phyloP scores from a whole-genome alignment of 2,113 vertebrate genomes.

The Phylloscopus trochiloides region DNA sequence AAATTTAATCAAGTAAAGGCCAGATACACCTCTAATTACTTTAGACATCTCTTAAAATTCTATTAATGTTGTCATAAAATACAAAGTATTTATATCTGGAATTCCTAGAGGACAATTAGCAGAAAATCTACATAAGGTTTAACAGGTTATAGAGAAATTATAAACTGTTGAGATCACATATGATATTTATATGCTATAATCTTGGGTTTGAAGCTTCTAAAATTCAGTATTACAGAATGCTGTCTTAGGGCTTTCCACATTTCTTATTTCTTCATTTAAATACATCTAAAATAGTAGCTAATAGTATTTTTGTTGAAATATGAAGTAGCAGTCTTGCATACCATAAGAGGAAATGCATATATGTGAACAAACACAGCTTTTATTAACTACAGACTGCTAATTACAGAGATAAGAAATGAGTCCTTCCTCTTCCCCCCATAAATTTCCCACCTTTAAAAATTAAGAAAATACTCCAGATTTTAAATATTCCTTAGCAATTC shows the following conservation, averaged over 20 bases:
- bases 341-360: background rate
- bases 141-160: background rate
- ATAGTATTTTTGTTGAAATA: background rate
- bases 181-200: background rate
- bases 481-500: background rate
- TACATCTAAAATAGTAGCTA: background rate
- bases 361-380: background rate
- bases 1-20: background rate
- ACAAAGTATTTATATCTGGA: background rate
- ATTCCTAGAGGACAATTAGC: background rate
- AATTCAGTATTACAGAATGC: background rate
- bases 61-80: background rate
- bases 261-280: background rate
- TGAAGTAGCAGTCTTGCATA: background rate
- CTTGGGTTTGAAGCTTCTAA: background rate
- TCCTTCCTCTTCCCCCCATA: background rate
- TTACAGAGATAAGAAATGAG: background rate
- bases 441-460: background rate
- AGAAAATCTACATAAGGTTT: background rate
- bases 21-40: background rate
- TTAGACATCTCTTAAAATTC: background rate
- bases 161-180: background rate
- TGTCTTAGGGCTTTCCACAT: background rate
- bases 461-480: background rate
- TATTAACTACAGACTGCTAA: background rate